Evolutionary conservation across 92 coral and sea anemone genomes (phyloP), one percentile per base, ranked within the genome.

Genomic region (Umimayanthus kanabou): DNA sequence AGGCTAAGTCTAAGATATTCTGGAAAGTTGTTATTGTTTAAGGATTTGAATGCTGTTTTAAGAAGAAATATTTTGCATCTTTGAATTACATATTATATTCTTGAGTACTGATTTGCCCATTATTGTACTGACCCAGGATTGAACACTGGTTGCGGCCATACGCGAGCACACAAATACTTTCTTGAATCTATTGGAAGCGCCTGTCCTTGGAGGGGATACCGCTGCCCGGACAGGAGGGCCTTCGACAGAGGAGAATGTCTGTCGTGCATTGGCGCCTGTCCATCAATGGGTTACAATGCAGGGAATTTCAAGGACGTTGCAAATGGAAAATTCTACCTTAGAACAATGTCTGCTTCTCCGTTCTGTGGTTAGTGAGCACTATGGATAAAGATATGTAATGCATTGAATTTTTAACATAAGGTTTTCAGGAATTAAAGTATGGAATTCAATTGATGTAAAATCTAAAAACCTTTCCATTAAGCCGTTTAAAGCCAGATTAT

Each of bases 161-260:
- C 2, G 26, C 69, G 69, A 3, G 69, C 69, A 61, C 25, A 13
- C 14, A 71, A 28, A 28, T 71, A 71, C 76, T 71, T 71, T 20
- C 3, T 71, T 28, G 76, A 71, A 71, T 71, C 76, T 9, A 28
- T 71, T 5, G 39, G 18, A 3, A 71, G 76, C 76, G 15, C 76
- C 15, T 71, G 76, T 18, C 76, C 76, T 71, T 71, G 76, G 76
- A 71, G 76, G 76, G 76, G 76, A 71, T 71, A 71, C 15, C 76
- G 5, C 76, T 71, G 76, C 16, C 18, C 76, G 9, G 76, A 71
- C 40, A 71, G 76, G 9, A 26, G 5, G 0, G 3, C 76, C 40
- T 71, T 71, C 18, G 76, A 71, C 9, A 26, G 76, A 28, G 76
- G 76, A 26, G 40, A 28, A 9, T 71, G 76, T 71, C 76, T 71